phyloP scores from a whole-genome alignment of 2,113 vertebrate species.

The Peromyscus polionotus region DNA sequence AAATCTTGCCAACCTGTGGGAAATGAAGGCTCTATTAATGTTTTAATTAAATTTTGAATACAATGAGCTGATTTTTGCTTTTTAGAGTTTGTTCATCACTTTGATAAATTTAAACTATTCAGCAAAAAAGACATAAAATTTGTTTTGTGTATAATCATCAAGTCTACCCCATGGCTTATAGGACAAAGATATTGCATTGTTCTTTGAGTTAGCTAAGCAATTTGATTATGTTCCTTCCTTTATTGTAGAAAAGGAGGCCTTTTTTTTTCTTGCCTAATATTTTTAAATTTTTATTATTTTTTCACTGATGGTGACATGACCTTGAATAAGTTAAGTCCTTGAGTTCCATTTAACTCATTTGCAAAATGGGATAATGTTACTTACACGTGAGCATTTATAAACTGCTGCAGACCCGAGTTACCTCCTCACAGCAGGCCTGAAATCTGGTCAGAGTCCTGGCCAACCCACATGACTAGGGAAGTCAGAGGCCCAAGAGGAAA shows the following conservation, averaged over 20 bases:
- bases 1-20: conserved; percentile 46
- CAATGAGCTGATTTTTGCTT: conserved; percentile 61
- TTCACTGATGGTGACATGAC: neutral
- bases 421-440: neutral
- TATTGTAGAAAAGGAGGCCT: neutral
- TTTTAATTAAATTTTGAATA: conserved; percentile 71
- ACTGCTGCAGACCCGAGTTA: neutral
- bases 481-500: neutral
- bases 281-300: neutral
- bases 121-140: neutral
- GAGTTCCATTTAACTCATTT: neutral
- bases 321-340: neutral
- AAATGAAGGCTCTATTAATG: conserved; percentile 62
- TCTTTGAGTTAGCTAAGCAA: neutral
- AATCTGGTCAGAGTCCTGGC: neutral
- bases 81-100: conserved; percentile 53
- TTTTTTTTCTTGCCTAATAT: neutral
- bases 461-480: no score
- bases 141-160: conserved; percentile 5
- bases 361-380: neutral
- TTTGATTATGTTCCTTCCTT: neutral
- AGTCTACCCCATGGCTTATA: neutral
- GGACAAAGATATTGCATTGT: neutral
- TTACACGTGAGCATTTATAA: neutral
- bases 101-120: conserved; percentile 17